Evolutionary conservation across 2,797 vertebrate species (phyloP), one percentile per base, ranked within the genome.

Genomic region (Antrozous pallidus): DNA sequence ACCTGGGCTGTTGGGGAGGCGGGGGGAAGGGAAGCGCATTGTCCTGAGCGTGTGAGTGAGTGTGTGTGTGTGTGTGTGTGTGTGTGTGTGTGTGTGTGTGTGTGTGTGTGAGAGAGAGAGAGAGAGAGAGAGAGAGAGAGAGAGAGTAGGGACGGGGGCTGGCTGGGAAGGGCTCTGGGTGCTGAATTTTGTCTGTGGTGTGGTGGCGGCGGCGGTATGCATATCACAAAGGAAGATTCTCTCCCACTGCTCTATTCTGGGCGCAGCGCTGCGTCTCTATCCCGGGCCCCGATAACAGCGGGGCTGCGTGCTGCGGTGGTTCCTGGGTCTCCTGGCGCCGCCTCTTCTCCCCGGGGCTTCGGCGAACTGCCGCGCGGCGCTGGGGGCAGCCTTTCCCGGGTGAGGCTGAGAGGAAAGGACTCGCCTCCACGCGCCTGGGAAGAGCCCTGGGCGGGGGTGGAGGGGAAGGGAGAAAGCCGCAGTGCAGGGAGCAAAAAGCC

Each of bases 1-100:
- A 98, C 97, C 45, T 82, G 94, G 88, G 83, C 58, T 45, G 61
- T 92, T 38, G 45, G 82, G n/a, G 26, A 36, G 31, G 38, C 5
- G 2, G 45, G 45, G 54, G 36, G n/a, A 4, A 33, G 51, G 45
- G 71, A 8, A 17, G 6, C 17, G 22, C 80, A 95, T 0, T 54
- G 10, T 61, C 95, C 56, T 13, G n/a, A n/a, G n/a, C n/a, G n/a
- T n/a, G 26, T 28, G 56, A 3, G 45, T 26, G 40, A 13, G 5
- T 9, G 20, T 78, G 94, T 1, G 8, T 3, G 6, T 1, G 17
- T 94, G 49, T n/a, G 5, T 9, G 20, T 78, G 94, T 1, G 8
- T 3, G 6, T 1, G 17, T 94, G 49, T n/a, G n/a, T n/a, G 26
- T 28, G 56, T 4, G 45, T 26, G 40, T 6, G 5, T 9, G 20